Evolutionary conservation across 2,888 invertebrate genomes (phyloP).

Genomic region (Alloplasta piceator): DNA sequence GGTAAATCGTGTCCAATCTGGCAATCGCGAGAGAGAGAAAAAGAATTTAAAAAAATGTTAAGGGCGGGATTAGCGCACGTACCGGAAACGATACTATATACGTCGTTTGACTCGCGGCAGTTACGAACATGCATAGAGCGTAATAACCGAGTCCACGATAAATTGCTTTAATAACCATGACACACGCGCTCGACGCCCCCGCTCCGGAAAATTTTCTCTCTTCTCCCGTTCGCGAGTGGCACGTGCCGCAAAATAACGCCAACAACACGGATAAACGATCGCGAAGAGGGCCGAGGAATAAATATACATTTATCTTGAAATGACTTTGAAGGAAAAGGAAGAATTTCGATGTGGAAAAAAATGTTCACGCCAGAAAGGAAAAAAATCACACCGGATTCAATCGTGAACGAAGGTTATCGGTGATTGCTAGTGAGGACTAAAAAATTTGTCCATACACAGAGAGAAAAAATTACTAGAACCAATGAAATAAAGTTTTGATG

Average conservation of each 20-base stretch:
- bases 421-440: too few relatives aligned
- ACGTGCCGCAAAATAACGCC: constrained; percentile 20
- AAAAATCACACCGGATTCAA: not conserved
- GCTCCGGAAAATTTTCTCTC: constrained; percentile 44
- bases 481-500: too few relatives aligned
- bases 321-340: not conserved
- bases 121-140: constrained; percentile 43
- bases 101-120: constrained; percentile 18
- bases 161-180: constrained; percentile 74
- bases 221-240: not conserved
- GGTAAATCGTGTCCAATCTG: constrained; percentile 63
- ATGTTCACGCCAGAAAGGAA: not conserved
- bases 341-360: not conserved
- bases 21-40: constrained; percentile 41
- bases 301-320: too few relatives aligned
- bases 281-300: too few relatives aligned
- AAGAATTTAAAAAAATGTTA: constrained; percentile 11
- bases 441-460: not conserved
- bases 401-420: too few relatives aligned
- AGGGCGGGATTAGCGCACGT: constrained; percentile 25
- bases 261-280: too few relatives aligned
- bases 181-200: constrained; percentile 71
- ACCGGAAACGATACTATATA: constrained; percentile 72
- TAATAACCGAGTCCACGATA: constrained; percentile 75
- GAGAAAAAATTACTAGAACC: too few relatives aligned